phyloP scores from a whole-genome alignment of 2,113 vertebrate genomes.

The Nicator chloris region DNA sequence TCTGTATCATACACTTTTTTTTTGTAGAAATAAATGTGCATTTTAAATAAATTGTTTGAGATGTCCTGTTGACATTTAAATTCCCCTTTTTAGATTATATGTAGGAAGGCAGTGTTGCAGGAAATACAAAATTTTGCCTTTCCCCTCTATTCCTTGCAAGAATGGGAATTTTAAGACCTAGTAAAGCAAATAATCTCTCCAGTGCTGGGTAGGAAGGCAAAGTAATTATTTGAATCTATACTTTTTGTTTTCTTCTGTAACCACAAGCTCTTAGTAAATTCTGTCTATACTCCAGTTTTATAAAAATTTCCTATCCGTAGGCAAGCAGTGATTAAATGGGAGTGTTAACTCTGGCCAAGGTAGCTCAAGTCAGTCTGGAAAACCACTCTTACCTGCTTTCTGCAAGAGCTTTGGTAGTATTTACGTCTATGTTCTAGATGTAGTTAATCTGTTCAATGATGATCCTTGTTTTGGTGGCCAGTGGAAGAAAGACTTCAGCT shows the following conservation, averaged over 20 bases:
- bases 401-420: slow-evolving; percentile 12
- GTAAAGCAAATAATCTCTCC: not conserved
- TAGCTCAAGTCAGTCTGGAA: not conserved
- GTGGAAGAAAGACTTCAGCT: slow-evolving; percentile 1
- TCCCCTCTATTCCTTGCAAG: not conserved
- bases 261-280: not conserved
- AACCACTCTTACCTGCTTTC: not conserved
- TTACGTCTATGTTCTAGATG: not conserved
- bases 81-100: slow-evolving; percentile 36
- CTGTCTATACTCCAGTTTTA: not conserved
- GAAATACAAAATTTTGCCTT: not conserved
- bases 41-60: slow-evolving; percentile 73
- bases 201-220: not conserved
- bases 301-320: not conserved
- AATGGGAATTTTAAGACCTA: not conserved
- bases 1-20: slow-evolving; percentile 73
- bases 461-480: slow-evolving; percentile 30
- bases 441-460: not conserved
- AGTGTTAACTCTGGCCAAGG: not conserved
- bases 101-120: not conserved
- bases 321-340: slow-evolving; percentile 1
- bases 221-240: not conserved
- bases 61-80: slow-evolving; percentile 71
- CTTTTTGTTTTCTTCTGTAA: slow-evolving; percentile 32
- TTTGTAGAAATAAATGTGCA: slow-evolving; percentile 83